A percentile compares a stretch with the other conserved stretches of the same genome.
Conservation (phyloP, 2,797 vertebrate species). For the Champsocephalus esox region DNA sequence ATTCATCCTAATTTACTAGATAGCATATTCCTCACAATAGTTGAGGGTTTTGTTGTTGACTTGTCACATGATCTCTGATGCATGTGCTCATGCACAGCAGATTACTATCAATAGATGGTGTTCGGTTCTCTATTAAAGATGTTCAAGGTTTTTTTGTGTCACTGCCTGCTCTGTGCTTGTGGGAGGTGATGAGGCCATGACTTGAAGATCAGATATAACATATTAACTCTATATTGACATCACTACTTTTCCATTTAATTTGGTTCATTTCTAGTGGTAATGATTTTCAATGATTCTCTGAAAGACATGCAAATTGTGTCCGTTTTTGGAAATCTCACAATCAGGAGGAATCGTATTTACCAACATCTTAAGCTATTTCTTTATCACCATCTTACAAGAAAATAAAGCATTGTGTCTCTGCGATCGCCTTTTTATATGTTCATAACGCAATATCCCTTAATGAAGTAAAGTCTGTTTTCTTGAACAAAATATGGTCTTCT, state of each 20-base stretch:
- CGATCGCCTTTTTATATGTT: not conserved
- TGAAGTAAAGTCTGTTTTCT: constrained; percentile 16
- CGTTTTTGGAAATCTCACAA: too few species aligned
- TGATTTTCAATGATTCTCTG: not conserved
- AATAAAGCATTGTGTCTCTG: constrained; percentile 1
- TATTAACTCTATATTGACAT: not conserved
- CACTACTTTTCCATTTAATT: not conserved
- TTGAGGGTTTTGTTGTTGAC: not conserved
- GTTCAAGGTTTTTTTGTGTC: not conserved
- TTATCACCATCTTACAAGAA: not conserved
- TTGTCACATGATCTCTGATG: too few species aligned
- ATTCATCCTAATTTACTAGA: constrained; percentile 18
- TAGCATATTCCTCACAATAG: not conserved
- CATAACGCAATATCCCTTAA: not conserved
- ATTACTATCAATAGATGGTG: not conserved
- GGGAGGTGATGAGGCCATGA: not conserved
- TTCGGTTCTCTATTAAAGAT: too few species aligned
- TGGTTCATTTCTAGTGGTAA: not conserved
- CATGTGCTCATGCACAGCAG: not conserved
- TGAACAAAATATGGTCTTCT: not conserved
- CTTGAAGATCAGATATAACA: not conserved
- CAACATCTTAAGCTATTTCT: too few species aligned
- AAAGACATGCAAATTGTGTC: too few species aligned
- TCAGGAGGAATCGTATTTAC: too few species aligned
- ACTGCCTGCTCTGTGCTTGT: not conserved